Conservation (phyloP, 2,113 vertebrate species). For the Sterrhoptilus dennistouni region DNA sequence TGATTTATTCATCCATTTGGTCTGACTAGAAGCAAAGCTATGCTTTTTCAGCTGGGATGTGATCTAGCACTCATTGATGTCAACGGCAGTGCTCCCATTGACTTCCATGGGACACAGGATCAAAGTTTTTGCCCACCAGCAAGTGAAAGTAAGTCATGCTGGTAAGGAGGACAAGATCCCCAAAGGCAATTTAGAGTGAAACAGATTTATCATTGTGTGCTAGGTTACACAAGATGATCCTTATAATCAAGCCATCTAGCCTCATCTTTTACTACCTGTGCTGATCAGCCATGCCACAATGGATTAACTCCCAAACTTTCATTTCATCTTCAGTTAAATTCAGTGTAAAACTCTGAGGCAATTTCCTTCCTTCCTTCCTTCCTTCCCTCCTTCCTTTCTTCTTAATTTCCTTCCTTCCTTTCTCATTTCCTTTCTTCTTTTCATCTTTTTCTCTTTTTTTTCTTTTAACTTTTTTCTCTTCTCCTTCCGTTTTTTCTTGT, state of each 20-base stretch:
- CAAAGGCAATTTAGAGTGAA: neutral
- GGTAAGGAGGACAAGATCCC: neutral
- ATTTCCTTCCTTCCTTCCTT: neutral
- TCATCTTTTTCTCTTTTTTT: too few species aligned
- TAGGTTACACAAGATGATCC: neutral
- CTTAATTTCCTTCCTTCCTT: too few species aligned
- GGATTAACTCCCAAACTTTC: neutral
- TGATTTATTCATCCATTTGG: conserved; percentile 48
- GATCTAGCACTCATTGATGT: conserved; percentile 20
- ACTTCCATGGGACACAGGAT: neutral
- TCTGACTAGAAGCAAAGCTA: neutral
- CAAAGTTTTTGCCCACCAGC: conserved; percentile 3
- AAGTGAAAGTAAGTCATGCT: neutral
- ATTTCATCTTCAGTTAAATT: neutral
- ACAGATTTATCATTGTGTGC: neutral
- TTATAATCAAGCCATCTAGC: neutral
- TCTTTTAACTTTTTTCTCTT: neutral
- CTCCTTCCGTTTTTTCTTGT: neutral
- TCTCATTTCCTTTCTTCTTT: neutral
- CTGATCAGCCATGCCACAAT: neutral
- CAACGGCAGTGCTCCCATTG: neutral
- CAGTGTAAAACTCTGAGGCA: neutral
- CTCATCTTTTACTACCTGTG: neutral
- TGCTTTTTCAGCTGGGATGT: conserved; percentile 32
- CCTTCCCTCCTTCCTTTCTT: accelerated